Base-by-base conservation (phyloP, 2,888 invertebrate species). In the Gastrophysa polygoni region DNA sequence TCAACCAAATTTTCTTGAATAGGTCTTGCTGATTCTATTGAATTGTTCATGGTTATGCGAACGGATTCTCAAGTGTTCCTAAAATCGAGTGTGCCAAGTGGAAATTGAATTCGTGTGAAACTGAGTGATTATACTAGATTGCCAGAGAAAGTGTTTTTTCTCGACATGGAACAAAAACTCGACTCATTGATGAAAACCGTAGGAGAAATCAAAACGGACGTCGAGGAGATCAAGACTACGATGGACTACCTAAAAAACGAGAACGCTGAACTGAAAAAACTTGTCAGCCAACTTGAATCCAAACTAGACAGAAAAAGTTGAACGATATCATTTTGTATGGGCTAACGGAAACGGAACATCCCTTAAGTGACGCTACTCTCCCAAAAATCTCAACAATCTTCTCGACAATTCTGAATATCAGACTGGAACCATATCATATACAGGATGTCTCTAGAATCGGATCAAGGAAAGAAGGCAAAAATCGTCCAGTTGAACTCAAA, bases 401-500 rank as follows among this genome's bases (percentile, higher is more conserved):
- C 43, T 43, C 43, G 43, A 43, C 43, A 16, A 43, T 43, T 7
- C 11, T 43, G 43, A 43, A 43, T 43, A 43, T 16, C 43, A 43
- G 43, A 16, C 43, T 43, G 43, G 16, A 43, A 43, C 43, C 43
- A 43, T 43, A 43, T 16, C 14, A 43, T 43, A 43, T 43, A 43
- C 43, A 43, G 43, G 43, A 43, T 43, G 43, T 43, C 43, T 43
- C 4, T 43, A 43, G 43, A 43, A 43, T 43, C 16, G 43, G 43
- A 43, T n/a, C 16, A 43, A 43, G 14, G 43, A 43, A 16, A 11
- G 43, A 43, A 16, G 43, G 43, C 43, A 43, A 43, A 7, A n/a
- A 43, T 43, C 43, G 43, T 43, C 43, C 43, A 43, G 43, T 43
- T 43, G 43, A 7, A 43, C 43, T 43, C 43, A 43, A 43, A 43